A percentile compares a stretch with the other conserved stretches of the same genome.
Conservation (phyloP, 2,888 invertebrate species). For the Oligia strigilis region DNA sequence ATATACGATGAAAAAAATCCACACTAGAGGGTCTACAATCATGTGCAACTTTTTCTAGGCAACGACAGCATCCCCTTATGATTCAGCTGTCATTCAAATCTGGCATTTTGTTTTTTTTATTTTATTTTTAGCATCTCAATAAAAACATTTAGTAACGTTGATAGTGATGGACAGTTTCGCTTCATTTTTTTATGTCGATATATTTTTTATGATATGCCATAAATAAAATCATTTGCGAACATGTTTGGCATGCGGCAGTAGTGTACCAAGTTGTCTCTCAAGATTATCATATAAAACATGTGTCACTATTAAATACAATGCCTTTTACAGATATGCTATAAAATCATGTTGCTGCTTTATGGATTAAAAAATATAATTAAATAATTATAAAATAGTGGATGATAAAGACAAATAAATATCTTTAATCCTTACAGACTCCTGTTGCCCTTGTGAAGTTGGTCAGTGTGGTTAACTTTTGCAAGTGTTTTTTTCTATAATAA, state of each 20-base stretch:
- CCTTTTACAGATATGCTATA: constrained; percentile 45
- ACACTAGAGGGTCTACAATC: too few species aligned
- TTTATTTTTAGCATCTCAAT: too few species aligned
- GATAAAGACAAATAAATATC: neutral
- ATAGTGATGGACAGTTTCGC: neutral
- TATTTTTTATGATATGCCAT: neutral
- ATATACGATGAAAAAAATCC: too few species aligned
- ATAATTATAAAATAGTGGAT: constrained; percentile 12
- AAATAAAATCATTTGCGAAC: neutral
- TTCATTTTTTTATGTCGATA: neutral
- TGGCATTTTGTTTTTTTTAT: neutral
- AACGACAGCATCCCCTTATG: too few species aligned
- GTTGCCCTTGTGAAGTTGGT: neutral
- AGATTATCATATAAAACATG: constrained; percentile 21
- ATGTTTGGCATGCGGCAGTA: constrained; percentile 59
- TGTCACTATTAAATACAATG: constrained; percentile 30
- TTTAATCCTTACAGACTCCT: neutral
- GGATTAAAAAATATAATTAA: constrained; percentile 27
- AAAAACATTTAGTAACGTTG: too few species aligned
- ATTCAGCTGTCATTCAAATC: neutral
- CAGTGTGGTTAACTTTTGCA: neutral
- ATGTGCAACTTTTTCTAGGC: neutral
- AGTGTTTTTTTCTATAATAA: neutral
- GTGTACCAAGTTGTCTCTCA: neutral
- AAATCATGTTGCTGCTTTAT: constrained; percentile 27